A percentile compares a stretch with the other conserved stretches of the same genome.
phyloP scores from a whole-genome alignment of 2,888 invertebrate genomes.

The Lasioglossum oenotherae region DNA sequence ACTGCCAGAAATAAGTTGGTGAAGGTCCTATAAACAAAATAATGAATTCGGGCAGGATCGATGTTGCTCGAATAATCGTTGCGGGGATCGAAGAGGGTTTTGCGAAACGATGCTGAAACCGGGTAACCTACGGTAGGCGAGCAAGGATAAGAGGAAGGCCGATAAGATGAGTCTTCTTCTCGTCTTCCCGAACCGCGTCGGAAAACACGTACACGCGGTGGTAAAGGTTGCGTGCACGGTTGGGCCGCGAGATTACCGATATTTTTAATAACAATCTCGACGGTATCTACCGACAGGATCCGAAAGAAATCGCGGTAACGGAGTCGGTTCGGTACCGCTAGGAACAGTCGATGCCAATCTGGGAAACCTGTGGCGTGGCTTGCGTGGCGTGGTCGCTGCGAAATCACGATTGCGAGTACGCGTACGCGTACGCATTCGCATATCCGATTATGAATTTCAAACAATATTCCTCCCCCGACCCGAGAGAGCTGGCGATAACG shows the following conservation, averaged over 20 bases:
- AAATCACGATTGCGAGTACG: constrained; percentile 53
- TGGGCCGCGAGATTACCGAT: constrained; percentile 68
- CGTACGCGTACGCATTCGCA: neutral
- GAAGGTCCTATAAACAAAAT: too few relatives aligned
- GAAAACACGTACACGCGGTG: neutral
- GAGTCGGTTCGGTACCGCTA: constrained; percentile 76
- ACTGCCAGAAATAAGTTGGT: too few relatives aligned
- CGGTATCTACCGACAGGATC: constrained; percentile 66
- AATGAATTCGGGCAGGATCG: too few relatives aligned
- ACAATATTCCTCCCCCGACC: constrained; percentile 29
- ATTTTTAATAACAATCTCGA: constrained; percentile 76
- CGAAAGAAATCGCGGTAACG: constrained; percentile 75
- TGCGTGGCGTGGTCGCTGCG: constrained; percentile 48
- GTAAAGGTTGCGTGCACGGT: constrained; percentile 28
- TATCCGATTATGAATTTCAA: constrained; percentile 31
- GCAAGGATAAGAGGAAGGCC: neutral
- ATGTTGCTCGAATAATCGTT: too few relatives aligned
- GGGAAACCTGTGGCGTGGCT: constrained; percentile 63
- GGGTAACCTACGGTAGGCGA: neutral
- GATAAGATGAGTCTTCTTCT: neutral
- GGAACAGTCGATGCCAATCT: constrained; percentile 73
- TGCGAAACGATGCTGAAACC: neutral
- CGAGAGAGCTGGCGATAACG: neutral
- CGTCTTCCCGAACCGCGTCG: neutral
- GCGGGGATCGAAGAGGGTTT: neutral